A percentile compares a stretch with the other conserved stretches of the same genome.
Evolutionary conservation across 1,140 invertebrate genomes (phyloP).

Genomic region (Sesamia nonagrioides): DNA sequence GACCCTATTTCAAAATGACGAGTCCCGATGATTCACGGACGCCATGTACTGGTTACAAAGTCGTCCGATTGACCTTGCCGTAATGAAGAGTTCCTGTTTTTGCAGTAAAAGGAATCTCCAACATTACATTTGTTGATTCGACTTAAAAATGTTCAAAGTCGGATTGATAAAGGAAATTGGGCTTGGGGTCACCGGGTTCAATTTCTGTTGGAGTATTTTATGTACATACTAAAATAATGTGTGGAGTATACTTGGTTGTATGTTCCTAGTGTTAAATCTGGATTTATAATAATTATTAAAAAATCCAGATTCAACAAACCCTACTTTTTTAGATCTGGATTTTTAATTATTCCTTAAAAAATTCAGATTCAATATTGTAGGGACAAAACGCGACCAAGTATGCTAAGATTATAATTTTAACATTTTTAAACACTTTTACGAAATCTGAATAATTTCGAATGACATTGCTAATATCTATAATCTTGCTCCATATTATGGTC

Average conservation of each 20-base stretch:
- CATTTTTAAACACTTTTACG: no score
- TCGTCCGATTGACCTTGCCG: constrained; percentile 61
- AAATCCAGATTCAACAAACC: no score
- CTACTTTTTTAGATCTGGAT: no score
- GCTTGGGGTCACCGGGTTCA: constrained; percentile 16
- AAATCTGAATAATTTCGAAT: no score
- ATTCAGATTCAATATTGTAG: no score
- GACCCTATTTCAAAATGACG: constrained; percentile 66
- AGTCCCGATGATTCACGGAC: constrained; percentile 65
- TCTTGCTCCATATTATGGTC: neutral
- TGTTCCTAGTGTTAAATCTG: no score
- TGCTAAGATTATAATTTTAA: no score
- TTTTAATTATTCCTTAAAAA: no score
- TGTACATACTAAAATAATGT: neutral
- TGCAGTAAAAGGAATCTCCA: constrained; percentile 22
- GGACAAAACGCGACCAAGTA: no score
- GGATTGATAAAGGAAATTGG: constrained; percentile 3
- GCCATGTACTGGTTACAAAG: constrained; percentile 74
- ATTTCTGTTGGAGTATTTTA: constrained; percentile 12
- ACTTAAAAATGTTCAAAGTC: constrained; percentile 9
- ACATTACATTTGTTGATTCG: constrained; percentile 4
- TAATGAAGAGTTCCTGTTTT: constrained; percentile 70
- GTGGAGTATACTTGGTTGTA: neutral
- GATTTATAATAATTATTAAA: no score
- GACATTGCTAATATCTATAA: no score